Evolutionary conservation across 2,888 invertebrate species (phyloP), one percentile per base, ranked within the genome.

Genomic region (Papilio gigon): DNA sequence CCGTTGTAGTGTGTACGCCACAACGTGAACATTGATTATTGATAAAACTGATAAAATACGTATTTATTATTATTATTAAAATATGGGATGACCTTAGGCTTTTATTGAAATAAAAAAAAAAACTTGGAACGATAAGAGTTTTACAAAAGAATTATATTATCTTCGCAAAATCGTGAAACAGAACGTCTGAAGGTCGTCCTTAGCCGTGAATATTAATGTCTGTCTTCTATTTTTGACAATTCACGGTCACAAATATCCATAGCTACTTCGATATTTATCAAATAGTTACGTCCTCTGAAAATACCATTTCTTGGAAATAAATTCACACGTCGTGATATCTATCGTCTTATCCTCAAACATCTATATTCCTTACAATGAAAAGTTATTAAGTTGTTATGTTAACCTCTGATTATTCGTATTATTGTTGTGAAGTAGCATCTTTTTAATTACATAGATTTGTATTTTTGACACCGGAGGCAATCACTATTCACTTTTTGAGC

Each of bases 181-280:
- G 56, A 65, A 59, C 66, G 59, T 59, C 47, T 44, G 66, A 66
- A 66, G 66, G 66, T 66, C 47, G 60, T 27, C 47, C 59, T 60
- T 33, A 60, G 25, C 37, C 33, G 22, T 60, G 60, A 60, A 66
- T 66, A 50, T 35, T 63, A 64, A 66, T 66, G 42, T 59, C 22
- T 37, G 40, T 59, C 22, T 47, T 65, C 44, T 66, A 60, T 65
- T 11, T 60, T 35, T 60, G 37, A 35, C 25, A 27, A 53, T 35
- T 60, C 60, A 60, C 40, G 40, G 25, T 56, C 53, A n/a, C n/a
- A 60, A 40, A 60, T 35, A 60, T 60, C 40, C 40, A 25, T 40
- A 25, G 60, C 4, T 20, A 22, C 20, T 60, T 60, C 27, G 37
- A 40, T 40, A 60, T 60, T 40, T 47, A 8, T 30, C 27, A 53